Percentiles rank a stretch among this genome's conserved stretches.
Conservation (phyloP, 2,797 vertebrate genomes). For the Onychomys torridus region DNA sequence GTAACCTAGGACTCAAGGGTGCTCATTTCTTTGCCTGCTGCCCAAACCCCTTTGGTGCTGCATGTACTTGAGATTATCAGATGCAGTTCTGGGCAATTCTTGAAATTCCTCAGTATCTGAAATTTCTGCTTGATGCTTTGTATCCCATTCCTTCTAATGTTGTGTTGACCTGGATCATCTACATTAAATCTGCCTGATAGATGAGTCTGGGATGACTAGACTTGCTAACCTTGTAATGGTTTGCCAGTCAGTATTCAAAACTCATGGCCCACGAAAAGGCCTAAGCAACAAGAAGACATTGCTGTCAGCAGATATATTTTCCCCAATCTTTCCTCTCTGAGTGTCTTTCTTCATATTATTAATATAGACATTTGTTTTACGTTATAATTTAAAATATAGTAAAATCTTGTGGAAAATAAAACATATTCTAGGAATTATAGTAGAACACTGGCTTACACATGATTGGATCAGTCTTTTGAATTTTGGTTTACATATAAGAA, state of each 20-base stretch:
- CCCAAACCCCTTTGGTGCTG: background rate
- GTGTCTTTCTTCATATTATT: constrained; percentile 12
- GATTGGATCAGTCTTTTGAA: background rate
- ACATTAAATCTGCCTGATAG: background rate
- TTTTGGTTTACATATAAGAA: background rate
- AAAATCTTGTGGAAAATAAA: background rate
- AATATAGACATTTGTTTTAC: background rate
- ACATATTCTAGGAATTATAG: background rate
- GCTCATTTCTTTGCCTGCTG: background rate
- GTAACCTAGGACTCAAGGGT: background rate
- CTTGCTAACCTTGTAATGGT: background rate
- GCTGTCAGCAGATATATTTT: background rate
- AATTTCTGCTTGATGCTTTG: background rate
- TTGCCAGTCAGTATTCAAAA: background rate
- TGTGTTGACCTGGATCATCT: background rate
- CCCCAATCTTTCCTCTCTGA: background rate
- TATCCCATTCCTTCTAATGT: background rate
- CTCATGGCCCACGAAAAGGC: background rate
- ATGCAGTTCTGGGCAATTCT: background rate
- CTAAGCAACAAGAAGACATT: background rate
- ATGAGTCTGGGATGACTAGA: background rate
- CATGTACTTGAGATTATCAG: background rate
- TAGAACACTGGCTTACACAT: background rate
- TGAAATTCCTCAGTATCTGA: background rate
- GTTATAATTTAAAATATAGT: background rate